Percentiles rank a stretch among this genome's conserved stretches.
Evolutionary conservation across 2,113 vertebrate genomes (phyloP).

Genomic region (Tilapia sparmanii): DNA sequence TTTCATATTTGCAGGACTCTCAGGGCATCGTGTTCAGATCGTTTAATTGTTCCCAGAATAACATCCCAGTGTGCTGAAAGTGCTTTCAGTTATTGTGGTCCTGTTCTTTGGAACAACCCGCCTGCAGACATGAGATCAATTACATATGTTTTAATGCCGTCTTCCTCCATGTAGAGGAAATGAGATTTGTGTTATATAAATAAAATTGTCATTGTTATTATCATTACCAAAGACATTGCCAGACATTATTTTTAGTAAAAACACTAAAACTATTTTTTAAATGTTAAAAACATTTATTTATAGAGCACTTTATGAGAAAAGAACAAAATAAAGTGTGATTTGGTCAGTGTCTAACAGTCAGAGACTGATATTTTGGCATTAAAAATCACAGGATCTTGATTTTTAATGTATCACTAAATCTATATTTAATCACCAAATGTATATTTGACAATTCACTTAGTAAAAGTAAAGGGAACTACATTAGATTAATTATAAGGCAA

Average conservation of each 20-base stretch:
- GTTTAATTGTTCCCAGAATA: background rate
- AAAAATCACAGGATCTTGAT: background rate
- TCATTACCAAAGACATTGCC: background rate
- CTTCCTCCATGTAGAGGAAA: too few relatives aligned
- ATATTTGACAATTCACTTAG: background rate
- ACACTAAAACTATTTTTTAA: background rate
- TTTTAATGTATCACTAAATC: background rate
- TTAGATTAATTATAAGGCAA: background rate
- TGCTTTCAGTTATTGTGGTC: background rate
- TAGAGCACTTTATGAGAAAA: background rate
- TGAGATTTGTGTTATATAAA: background rate
- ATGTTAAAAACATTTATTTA: background rate
- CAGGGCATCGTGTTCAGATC: background rate
- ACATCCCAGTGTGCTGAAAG: background rate
- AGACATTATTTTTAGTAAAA: background rate
- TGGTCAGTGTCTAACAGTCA: background rate
- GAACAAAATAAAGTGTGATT: background rate
- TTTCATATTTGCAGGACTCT: background rate
- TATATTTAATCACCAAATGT: background rate
- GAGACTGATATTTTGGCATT: background rate
- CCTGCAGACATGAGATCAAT: too few relatives aligned
- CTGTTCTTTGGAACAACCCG: background rate
- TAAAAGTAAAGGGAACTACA: background rate
- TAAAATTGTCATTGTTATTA: background rate
- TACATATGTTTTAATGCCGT: too few relatives aligned